Evolutionary conservation across 1,140 invertebrate genomes (phyloP).

Genomic region (Zophobas atratus): DNA sequence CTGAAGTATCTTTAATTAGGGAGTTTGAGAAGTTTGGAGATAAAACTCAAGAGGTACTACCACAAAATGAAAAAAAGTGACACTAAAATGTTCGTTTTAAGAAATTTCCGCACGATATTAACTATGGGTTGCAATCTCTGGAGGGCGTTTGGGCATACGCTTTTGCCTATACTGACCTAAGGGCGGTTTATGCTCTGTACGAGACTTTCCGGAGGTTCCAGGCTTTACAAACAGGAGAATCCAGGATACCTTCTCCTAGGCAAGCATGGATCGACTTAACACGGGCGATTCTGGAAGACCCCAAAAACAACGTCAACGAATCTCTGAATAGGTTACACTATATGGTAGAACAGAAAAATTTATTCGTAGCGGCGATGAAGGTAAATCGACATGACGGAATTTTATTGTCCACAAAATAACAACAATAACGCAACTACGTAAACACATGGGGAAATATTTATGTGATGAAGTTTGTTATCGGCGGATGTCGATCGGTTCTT

Average conservation of each 20-base stretch:
- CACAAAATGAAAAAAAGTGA: background rate
- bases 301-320: conserved; percentile 70
- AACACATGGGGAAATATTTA: no score
- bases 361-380: conserved; percentile 76
- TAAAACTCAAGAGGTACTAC: conserved; percentile 55
- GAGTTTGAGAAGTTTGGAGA: conserved; percentile 72
- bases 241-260: conserved; percentile 68
- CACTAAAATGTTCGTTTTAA: conserved; percentile 33
- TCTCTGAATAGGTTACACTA: conserved; percentile 71
- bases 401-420: no score
- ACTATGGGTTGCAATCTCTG: conserved; percentile 66
- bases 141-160: conserved; percentile 73
- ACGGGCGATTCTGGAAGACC: conserved; percentile 74
- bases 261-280: conserved; percentile 76
- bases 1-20: conserved; percentile 70
- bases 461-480: no score
- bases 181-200: conserved; percentile 74
- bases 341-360: conserved; percentile 72
- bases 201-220: conserved; percentile 74
- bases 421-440: no score
- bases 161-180: conserved; percentile 70
- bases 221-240: conserved; percentile 69
- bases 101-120: conserved; percentile 61
- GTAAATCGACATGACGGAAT: conserved; percentile 68
- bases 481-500: no score